Evolutionary conservation across 37 sponge, comb jelly and placozoan species (phyloP), one percentile per base, ranked within the genome.

Genomic region (Spongilla lacustris): DNA sequence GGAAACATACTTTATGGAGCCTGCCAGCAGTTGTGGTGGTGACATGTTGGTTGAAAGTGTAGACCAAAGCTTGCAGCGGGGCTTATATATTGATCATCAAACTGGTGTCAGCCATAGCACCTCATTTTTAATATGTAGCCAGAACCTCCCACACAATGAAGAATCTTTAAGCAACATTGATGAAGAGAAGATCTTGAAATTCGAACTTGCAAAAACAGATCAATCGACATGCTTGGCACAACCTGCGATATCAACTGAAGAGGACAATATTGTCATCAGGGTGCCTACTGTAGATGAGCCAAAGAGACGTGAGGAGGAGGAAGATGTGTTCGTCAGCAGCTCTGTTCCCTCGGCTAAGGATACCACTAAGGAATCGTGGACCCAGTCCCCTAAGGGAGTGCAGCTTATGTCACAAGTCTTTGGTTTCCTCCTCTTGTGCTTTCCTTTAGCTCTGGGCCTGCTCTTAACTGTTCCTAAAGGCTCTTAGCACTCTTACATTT

Each of bases 1-100:
- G 48, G 69, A 68, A 38, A 87, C 88, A 12, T 87, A 87, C 71
- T 91, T 84, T 69, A 76, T 91, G 5, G 92, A 87, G 83, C 79
- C 72, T 49, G 26, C 69, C 30, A 21, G 1, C n/a, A 36, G 23
- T 19, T 66, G 9, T 13, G 75, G 3, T 25, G 75, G 27, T 17
- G 21, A 8, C 14, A 58, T 58, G 21, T 19, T 58, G 58, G 19
- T 14, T 17, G 58, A 58, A 58, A 58, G 58, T 58, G 21, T 1
- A 8, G 21, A 17, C 1, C 14, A 17, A 14, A 14, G 19, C 58
- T 17, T 17, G 4, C 58, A 58, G 58, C 21, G 14, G 11, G 11
- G 14, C 19, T 58, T 58, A 58, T 17, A 10, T 58, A 58, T 17
- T 58, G 58, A 14, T 10, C 19, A 10, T 58, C 14, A 14, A 58